Evolutionary conservation across 2,113 vertebrate genomes (phyloP), one percentile per base, ranked within the genome.

Genomic region (Xiphophorus maculatus): DNA sequence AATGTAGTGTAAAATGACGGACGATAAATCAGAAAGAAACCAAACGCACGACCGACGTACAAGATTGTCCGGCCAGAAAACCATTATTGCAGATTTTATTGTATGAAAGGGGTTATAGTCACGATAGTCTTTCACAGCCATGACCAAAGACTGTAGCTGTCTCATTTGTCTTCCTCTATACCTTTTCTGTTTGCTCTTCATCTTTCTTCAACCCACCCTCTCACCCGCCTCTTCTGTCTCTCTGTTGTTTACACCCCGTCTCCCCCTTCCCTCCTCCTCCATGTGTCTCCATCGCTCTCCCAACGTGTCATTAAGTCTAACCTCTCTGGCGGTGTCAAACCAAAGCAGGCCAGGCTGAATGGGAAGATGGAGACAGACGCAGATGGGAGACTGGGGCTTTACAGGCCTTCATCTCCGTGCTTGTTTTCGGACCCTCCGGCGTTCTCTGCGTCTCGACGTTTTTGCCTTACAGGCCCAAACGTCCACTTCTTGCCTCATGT

Each of bases 221-320:
- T 63, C 66, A 22, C 62, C 76, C 79, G 72, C 80, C 73, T 74
- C 71, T 74, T 68, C 70, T 81, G 68, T 58, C 68, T 67, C 61
- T 48, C 44, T 77, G 75, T 77, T 61, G 73, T 77, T 83, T 69
- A 70, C 67, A 63, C 78, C 74, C 73, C 71, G 79, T 79, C 19
- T 13, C 33, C 69, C 33, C 28, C 37, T 73, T 44, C 40, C 37
- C 51, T 27, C 48, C 60, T 27, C 17, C 66, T 40, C 27, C 51
- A 51, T 68, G 29, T 81, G 73, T 83, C 82, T 81, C 84, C 82
- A 54, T 83, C 60, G 82, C 79, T 81, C 84, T 87, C 81, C 85
- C 87, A 88, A 84, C 84, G 64, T 92, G 89, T 93, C 90, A 92
- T 92, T 92, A 92, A 88, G 74, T 90, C 88, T 89, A 90, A 93